A percentile compares a stretch with the other conserved stretches of the same genome.
phyloP scores from a whole-genome alignment of 2,113 vertebrate genomes.

The Verasper variegatus region DNA sequence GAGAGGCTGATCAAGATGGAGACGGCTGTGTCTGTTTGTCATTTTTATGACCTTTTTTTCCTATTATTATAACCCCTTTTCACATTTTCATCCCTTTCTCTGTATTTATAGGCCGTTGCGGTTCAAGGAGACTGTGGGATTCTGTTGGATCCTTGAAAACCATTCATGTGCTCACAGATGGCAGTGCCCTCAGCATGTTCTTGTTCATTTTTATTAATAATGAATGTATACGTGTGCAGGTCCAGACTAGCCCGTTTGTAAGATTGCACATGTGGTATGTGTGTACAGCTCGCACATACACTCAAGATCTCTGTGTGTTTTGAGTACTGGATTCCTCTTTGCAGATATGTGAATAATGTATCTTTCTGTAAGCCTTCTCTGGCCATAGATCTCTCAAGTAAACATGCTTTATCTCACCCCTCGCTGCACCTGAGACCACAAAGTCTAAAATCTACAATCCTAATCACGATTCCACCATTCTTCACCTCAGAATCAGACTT shows the following conservation, averaged over 20 bases:
- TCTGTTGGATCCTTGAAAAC: conserved; percentile 24
- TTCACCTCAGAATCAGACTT: conserved; percentile 35
- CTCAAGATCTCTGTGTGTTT: conserved; percentile 33
- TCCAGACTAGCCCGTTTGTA: conserved; percentile 9
- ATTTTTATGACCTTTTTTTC: conserved; percentile 69
- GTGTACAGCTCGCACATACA: conserved; percentile 13
- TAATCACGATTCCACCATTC: conserved; percentile 66
- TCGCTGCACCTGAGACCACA: conserved; percentile 81
- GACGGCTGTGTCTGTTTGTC: conserved; percentile 79
- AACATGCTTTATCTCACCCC: conserved; percentile 87
- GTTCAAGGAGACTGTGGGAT: conserved; percentile 30
- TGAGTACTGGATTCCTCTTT: conserved; percentile 33
- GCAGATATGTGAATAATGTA: conserved; percentile 66
- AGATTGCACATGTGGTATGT: not conserved
- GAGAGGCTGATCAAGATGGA: conserved; percentile 76
- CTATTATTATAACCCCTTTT: conserved; percentile 53
- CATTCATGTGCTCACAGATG: conserved; percentile 37
- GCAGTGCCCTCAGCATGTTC: conserved; percentile 13
- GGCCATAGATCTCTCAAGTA: conserved; percentile 85
- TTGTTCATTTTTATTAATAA: conserved; percentile 31
- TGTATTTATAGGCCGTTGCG: conserved; percentile 54
- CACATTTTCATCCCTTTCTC: conserved; percentile 51
- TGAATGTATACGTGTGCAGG: conserved; percentile 1
- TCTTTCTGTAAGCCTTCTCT: conserved; percentile 60
- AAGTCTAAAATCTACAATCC: conserved; percentile 26